phyloP scores from a whole-genome alignment of 2,113 vertebrate genomes.

The Seriola quinqueradiata region DNA sequence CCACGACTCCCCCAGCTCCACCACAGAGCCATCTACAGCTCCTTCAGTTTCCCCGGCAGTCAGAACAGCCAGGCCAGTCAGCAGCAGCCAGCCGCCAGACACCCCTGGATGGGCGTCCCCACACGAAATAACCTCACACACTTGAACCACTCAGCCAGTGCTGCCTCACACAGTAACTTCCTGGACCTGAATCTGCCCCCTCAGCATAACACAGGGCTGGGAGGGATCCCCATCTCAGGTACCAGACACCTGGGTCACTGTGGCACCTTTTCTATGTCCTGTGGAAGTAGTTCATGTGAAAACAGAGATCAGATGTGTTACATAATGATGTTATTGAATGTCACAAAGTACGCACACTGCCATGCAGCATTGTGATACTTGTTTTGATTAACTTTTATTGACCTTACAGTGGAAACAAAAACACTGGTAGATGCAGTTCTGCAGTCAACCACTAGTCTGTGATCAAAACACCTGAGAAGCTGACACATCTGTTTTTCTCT shows the following conservation, averaged over 20 bases:
- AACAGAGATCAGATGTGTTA: constrained; percentile 23
- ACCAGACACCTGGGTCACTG: constrained; percentile 63
- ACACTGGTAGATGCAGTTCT: constrained; percentile 48
- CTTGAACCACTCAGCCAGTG: constrained; percentile 92
- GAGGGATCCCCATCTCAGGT: constrained; percentile 99
- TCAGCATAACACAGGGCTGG: constrained; percentile 98
- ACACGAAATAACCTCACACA: constrained; percentile 96
- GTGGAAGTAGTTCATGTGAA: constrained; percentile 20
- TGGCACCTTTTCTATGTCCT: constrained; percentile 27
- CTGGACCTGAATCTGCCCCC: constrained; percentile 96
- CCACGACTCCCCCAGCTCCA: constrained; percentile 94
- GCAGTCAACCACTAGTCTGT: constrained; percentile 46
- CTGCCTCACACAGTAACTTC: constrained; percentile 98
- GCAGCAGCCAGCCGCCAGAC: constrained; percentile 88
- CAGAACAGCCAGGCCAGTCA: constrained; percentile 78
- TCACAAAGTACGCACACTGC: constrained; percentile 13
- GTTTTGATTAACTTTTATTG: constrained; percentile 52
- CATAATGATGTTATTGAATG: constrained; percentile 16
- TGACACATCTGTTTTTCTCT: constrained; percentile 51
- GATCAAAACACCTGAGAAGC: constrained; percentile 10
- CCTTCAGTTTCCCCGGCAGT: constrained; percentile 93
- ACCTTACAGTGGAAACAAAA: constrained; percentile 19
- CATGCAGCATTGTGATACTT: not conserved
- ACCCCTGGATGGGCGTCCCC: constrained; percentile 96
- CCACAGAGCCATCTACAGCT: constrained; percentile 97